Percentiles rank a stretch among this genome's conserved stretches.
Conservation (phyloP, 2,797 vertebrate species). For the Aselliscus stoliczkanus region DNA sequence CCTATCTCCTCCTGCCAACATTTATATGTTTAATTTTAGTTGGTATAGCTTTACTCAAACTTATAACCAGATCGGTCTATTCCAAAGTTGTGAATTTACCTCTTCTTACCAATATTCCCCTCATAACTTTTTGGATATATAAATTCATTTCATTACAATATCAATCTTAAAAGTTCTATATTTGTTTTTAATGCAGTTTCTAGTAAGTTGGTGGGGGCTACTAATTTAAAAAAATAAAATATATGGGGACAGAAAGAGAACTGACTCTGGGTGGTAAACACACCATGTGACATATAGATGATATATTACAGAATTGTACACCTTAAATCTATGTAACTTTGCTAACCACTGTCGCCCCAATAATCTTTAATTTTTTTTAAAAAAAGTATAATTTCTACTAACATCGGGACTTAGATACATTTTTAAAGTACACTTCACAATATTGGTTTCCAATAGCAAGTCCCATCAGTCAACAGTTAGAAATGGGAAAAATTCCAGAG, state of each 20-base stretch:
- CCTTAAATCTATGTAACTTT: too few species aligned
- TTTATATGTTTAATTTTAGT: conserved; percentile 58
- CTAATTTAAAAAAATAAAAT: neutral
- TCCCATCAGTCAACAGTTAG: neutral
- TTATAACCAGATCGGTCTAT: conserved; percentile 19
- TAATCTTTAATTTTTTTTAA: too few species aligned
- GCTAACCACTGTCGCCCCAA: too few species aligned
- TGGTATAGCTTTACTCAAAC: conserved; percentile 51
- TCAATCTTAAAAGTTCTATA: neutral
- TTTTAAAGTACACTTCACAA: neutral
- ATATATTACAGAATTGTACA: too few species aligned
- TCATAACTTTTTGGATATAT: neutral
- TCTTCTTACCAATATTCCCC: conserved; percentile 10
- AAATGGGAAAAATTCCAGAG: conserved; percentile 24
- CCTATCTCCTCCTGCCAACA: neutral
- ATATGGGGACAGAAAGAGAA: too few species aligned
- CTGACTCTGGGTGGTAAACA: too few species aligned
- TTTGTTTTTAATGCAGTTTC: neutral
- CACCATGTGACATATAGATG: too few species aligned
- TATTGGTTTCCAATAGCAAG: neutral
- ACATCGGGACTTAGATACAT: neutral
- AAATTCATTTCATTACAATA: conserved; percentile 54
- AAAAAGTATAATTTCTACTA: neutral
- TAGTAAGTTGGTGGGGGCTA: neutral
- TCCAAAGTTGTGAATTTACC: conserved; percentile 20